Evolutionary conservation across 2,797 vertebrate genomes (phyloP), one percentile per base, ranked within the genome.

Genomic region (Malacoraja senta): DNA sequence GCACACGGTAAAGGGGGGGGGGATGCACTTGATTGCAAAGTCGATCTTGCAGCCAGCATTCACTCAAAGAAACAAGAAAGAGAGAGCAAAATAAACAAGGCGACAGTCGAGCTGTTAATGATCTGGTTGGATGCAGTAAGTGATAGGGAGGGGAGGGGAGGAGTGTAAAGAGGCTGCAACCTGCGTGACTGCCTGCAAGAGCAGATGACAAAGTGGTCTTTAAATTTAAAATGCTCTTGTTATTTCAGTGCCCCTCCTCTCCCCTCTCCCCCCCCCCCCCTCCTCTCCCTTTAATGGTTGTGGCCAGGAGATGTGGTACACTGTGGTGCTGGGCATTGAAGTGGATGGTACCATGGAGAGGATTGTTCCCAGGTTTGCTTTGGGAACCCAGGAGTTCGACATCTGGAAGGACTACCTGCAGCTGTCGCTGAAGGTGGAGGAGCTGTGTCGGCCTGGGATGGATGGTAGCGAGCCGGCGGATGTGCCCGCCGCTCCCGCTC

Each of bases 401-500:
- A 96, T 97, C 96, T 98, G 97, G 97, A 96, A 94, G 0, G 98
- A 98, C 94, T 98, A 98, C 94, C 94, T 98, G 94, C 94, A 96
- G 35, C 95, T 98, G 86, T 94, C 94, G 29, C 93, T 84, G 32
- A 93, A 96, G 24, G 79, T 98, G 13, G 1, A 94, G 61, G 94
- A 9, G 83, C n/a, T 94, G 90, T 88, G 38, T 68, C 24, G 93
- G 80, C 78, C 63, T 93, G 65, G 12, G 32, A 8, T 2, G n/a
- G 0, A 15, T 53, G 79, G 81, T 93, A 38, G n/a, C 19, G 0
- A 76, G 53, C 8, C 76, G 63, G 0, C 21, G 44, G 44, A 6
- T 13, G 26, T 10, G 58, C 61, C 81, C 0, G 19, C 15, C n/a
- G 0, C 0, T 0, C 13, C 3, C 12, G 4, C 44, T 53, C 35